A percentile compares a stretch with the other conserved stretches of the same genome.
Evolutionary conservation across 1,140 invertebrate species (phyloP).

Genomic region (Platyscapa corneri): DNA sequence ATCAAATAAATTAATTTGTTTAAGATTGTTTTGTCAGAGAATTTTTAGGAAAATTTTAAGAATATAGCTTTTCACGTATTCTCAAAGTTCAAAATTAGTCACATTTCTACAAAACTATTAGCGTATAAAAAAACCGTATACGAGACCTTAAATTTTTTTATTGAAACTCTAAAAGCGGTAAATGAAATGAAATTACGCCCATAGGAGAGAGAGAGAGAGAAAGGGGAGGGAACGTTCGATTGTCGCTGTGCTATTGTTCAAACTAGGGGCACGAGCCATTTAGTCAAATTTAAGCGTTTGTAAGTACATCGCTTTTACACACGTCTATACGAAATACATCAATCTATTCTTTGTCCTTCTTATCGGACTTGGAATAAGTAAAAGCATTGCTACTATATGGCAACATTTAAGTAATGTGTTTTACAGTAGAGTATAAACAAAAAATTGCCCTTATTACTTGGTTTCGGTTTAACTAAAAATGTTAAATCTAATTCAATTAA

Average conservation of each 20-base stretch:
- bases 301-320: conserved; percentile 23
- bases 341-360: not conserved
- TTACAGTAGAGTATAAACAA: conserved; percentile 1
- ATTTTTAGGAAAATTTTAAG: no score
- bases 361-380: conserved; percentile 30
- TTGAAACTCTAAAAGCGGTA: not conserved
- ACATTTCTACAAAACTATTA: no score
- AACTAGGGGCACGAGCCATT: conserved; percentile 23
- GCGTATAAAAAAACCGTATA: no score
- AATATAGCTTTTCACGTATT: no score
- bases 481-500: no score
- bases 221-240: conserved; percentile 23
- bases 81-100: no score
- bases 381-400: not conserved
- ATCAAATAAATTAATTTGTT: no score
- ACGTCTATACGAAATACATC: not conserved
- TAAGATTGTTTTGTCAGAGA: no score
- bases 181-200: not conserved
- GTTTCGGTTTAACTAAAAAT: no score
- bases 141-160: conserved; percentile 13
- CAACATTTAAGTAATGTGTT: not conserved
- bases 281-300: conserved; percentile 11
- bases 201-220: conserved; percentile 14
- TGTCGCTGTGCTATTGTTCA: conserved; percentile 38
- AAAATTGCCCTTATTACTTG: not conserved